A percentile compares a stretch with the other conserved stretches of the same genome.
These are phyloP conservation scores for Xerus rutilus DNA, from an alignment of 2,797 vertebrate genomes.

Conservation along the genomic window DNA sequence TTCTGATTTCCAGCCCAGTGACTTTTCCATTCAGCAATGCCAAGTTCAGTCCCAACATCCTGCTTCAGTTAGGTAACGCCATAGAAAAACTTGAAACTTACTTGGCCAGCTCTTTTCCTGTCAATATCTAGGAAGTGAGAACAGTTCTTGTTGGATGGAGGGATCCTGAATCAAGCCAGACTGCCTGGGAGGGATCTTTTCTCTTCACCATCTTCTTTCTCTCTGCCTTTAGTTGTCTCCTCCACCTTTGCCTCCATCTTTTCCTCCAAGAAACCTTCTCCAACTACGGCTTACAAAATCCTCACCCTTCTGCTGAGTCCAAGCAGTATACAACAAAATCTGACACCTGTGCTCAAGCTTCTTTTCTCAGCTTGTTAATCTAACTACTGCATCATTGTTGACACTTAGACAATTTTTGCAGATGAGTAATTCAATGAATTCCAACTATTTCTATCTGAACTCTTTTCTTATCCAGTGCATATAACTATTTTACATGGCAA, in stretches of 20 bases:
- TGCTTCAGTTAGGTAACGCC: conserved; percentile 60
- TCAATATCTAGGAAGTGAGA: conserved; percentile 56
- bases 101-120: conserved; percentile 44
- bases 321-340: not conserved
- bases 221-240: not conserved
- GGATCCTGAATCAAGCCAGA: not conserved
- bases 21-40: conserved; percentile 72
- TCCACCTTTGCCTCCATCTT: not conserved
- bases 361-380: not conserved
- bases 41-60: conserved; percentile 65
- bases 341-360: not conserved
- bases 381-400: not conserved
- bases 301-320: not conserved
- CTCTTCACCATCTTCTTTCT: conserved; percentile 25
- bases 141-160: not conserved
- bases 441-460: not conserved
- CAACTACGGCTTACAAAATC: not conserved
- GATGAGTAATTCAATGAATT: not conserved
- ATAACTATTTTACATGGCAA: not conserved
- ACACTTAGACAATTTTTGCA: not conserved
- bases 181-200: not conserved
- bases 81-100: conserved; percentile 33
- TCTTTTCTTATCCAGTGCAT: not conserved
- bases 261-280: not conserved
- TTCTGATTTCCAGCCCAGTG: conserved; percentile 74